Percentiles rank a stretch among this genome's conserved stretches.
These are phyloP conservation scores for Notoglanidium macrostoma DNA, from an alignment of 2,797 vertebrate genomes.

Conservation along the genomic window DNA sequence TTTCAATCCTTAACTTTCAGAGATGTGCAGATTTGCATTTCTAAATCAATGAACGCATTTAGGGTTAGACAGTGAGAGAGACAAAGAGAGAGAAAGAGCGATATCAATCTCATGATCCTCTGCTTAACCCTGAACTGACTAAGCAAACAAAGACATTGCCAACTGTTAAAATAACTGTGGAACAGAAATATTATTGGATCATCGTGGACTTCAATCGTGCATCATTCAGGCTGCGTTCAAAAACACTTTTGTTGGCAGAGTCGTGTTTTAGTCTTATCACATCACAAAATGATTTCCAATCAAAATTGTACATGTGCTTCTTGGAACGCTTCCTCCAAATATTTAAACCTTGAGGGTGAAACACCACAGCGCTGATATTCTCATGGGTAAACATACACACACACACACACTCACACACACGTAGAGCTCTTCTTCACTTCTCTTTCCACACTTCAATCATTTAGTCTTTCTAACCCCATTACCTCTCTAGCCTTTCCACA, in stretches of 20 bases:
- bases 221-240: conserved; percentile 30
- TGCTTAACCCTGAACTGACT: conserved; percentile 39
- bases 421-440: conserved; percentile 9
- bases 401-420: conserved; percentile 18
- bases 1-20: conserved; percentile 34
- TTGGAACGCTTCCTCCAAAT: conserved; percentile 48
- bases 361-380: conserved; percentile 37
- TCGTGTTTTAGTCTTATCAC: conserved; percentile 38
- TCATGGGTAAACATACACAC: conserved; percentile 36
- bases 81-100: background rate
- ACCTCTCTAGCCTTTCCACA: conserved; percentile 25
- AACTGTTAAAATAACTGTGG: conserved; percentile 37
- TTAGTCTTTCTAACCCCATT: conserved; percentile 42
- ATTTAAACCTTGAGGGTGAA: conserved; percentile 48
- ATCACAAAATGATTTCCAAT: conserved; percentile 44
- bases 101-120: conserved; percentile 12
- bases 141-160: conserved; percentile 31
- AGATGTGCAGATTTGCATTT: conserved; percentile 20
- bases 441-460: conserved; percentile 39
- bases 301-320: conserved; percentile 58
- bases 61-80: background rate
- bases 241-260: conserved; percentile 50
- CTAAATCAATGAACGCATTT: background rate
- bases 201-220: conserved; percentile 38
- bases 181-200: conserved; percentile 48